Conservation (phyloP, 2,888 invertebrate genomes). For the Conomelus anceps region DNA sequence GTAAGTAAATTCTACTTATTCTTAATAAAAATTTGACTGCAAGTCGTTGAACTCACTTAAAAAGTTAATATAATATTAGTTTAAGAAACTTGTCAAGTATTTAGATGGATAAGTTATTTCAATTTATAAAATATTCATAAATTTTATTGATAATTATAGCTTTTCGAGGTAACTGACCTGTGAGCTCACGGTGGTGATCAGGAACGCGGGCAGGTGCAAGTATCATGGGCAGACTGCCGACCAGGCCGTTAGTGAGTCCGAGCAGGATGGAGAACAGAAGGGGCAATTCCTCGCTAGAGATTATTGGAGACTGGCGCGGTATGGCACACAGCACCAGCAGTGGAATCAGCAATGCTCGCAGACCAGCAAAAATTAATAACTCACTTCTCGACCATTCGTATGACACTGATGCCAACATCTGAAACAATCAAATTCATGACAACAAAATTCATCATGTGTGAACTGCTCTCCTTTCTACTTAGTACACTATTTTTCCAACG, state of each 20-base stretch:
- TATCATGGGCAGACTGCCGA: conserved; percentile 90
- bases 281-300: conserved; percentile 58
- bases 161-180: conserved; percentile 52
- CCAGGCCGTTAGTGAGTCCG: conserved; percentile 78
- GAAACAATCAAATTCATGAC: conserved; percentile 6
- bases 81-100: too few relatives aligned
- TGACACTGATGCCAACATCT: conserved; percentile 71
- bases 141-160: neutral
- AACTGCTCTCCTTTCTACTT: neutral
- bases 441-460: neutral
- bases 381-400: conserved; percentile 78
- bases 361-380: conserved; percentile 64
- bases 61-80: too few relatives aligned
- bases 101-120: neutral
- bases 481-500: too few relatives aligned
- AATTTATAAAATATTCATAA: neutral
- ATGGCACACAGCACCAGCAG: conserved; percentile 74
- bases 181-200: conserved; percentile 77
- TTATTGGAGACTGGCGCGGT: conserved; percentile 66
- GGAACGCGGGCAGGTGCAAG: conserved; percentile 80
- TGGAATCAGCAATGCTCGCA: conserved; percentile 70
- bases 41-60: too few relatives aligned
- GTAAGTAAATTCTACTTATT: too few relatives aligned
- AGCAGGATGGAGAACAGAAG: conserved; percentile 60
- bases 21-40: too few relatives aligned